Base-by-base conservation (phyloP, 2,797 vertebrate species). In the Mormyrops attenuatus region DNA sequence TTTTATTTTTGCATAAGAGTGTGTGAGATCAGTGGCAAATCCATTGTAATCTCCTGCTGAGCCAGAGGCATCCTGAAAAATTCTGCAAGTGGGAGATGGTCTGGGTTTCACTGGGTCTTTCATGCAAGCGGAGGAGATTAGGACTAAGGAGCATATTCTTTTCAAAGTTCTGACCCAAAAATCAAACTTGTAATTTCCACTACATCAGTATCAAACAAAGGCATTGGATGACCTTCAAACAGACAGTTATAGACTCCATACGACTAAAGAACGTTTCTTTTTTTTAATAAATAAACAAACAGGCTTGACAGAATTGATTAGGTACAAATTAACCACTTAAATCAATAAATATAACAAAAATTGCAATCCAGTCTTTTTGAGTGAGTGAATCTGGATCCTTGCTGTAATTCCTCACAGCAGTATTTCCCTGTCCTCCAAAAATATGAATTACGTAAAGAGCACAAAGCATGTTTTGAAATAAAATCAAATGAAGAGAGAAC, bases 1-100 rank as follows among this genome's bases (percentile, higher is more conserved):
- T 91, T 92, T 89, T 90, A 92, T 92, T 93, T 93, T 93, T 94
- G 94, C 93, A 94, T 94, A 94, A 89, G 92, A 92, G 92, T 92
- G 93, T 91, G 92, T 90, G 92, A 95, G 95, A 96, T 96, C 94
- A 94, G 92, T 92, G 52, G 82, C 95, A 95, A 96, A 96, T 95
- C 96, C 95, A 95, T 93, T 95, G 95, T 96, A 96, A 96, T 96
- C 95, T 96, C 93, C 92, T 92, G 92, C 91, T 95, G 95, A 96
- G 90, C 93, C 92, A 94, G 94, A 93, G 93, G 93, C 91, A 93
- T 94, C 93, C 93, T 92, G 80, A 89, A 91, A 91, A 94, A 91
- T 90, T 90, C 92, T 90, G 89, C 93, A 93, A 95, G 93, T 91
- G 87, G 91, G 91, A 94, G 96, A 96, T 94, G 94, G 95, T 95